A percentile compares a stretch with the other conserved stretches of the same genome.
phyloP scores from a whole-genome alignment of 2,888 invertebrate species.

The Pimpla rufipes region DNA sequence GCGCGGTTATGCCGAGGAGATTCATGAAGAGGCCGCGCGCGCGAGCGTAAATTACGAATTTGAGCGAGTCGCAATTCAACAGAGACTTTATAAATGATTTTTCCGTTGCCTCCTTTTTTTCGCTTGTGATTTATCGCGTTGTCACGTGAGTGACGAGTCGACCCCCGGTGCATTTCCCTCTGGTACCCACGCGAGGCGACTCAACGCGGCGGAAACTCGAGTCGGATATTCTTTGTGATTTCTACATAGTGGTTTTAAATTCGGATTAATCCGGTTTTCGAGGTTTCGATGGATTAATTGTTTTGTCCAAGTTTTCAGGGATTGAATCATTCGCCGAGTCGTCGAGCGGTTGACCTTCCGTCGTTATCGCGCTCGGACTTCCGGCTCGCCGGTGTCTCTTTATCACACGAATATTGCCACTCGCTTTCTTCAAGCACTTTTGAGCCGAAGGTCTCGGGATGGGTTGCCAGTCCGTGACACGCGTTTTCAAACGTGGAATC shows the following conservation, averaged over 20 bases:
- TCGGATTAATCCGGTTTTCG: neutral
- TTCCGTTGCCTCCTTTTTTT: neutral
- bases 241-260: too few relatives aligned
- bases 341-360: constrained; percentile 42
- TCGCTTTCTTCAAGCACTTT: constrained; percentile 6
- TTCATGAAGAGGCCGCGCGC: constrained; percentile 2
- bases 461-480: constrained; percentile 35
- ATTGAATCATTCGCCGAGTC: constrained; percentile 38
- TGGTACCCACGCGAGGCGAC: neutral
- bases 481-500: constrained; percentile 63
- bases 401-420: constrained; percentile 18
- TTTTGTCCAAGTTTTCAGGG: constrained; percentile 53
- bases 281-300: constrained; percentile 28
- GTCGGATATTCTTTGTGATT: neutral
- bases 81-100: constrained; percentile 1
- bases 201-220: constrained; percentile 25
- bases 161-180: neutral
- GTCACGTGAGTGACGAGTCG: neutral
- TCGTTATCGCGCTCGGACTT: constrained; percentile 52
- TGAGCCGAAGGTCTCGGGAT: neutral
- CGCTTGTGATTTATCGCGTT: constrained; percentile 20
- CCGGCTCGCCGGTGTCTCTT: constrained; percentile 49
- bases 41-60: constrained; percentile 35
- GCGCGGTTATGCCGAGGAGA: neutral
- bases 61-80: constrained; percentile 24